These are phyloP conservation scores for Eulemur albifrons DNA, from an alignment of 2,797 vertebrate species.

Conservation along the genomic window DNA sequence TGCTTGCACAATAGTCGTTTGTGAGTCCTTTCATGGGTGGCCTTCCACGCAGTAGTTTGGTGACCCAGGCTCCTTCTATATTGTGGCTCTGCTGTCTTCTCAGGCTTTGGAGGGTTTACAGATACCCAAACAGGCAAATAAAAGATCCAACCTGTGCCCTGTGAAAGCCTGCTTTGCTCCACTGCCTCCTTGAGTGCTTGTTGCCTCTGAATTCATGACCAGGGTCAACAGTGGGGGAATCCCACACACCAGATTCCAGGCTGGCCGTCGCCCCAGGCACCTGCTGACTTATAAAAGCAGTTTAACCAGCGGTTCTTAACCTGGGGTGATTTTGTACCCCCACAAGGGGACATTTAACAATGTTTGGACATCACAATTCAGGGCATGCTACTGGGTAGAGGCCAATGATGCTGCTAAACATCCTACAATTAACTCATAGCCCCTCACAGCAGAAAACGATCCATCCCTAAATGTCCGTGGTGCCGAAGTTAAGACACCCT, in stretches of 20 bases:
- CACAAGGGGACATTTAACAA: fast-evolving
- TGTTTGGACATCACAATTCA: not conserved
- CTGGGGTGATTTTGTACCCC: no score
- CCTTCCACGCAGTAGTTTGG: not conserved
- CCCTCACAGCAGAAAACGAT: fast-evolving
- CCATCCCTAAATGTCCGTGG: not conserved
- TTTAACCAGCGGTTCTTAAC: not conserved
- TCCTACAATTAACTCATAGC: not conserved
- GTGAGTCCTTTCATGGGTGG: fast-evolving
- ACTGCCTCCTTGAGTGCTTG: not conserved
- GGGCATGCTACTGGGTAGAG: not conserved
- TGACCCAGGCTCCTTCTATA: not conserved
- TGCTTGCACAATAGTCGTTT: not conserved
- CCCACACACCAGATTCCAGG: not conserved
- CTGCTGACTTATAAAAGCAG: not conserved
- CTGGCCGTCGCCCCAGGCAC: not conserved
- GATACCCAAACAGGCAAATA: not conserved
- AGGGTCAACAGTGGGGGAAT: not conserved
- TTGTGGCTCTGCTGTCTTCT: not conserved
- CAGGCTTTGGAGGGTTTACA: not conserved
- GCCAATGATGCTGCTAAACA: not conserved
- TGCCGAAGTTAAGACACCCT: not conserved
- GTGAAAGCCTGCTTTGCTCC: no score
- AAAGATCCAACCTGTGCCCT: not conserved
- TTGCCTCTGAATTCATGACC: not conserved